A percentile compares a stretch with the other conserved stretches of the same genome.
Evolutionary conservation across 2,888 invertebrate species (phyloP).

Genomic region (Zootermopsis nevadensis): DNA sequence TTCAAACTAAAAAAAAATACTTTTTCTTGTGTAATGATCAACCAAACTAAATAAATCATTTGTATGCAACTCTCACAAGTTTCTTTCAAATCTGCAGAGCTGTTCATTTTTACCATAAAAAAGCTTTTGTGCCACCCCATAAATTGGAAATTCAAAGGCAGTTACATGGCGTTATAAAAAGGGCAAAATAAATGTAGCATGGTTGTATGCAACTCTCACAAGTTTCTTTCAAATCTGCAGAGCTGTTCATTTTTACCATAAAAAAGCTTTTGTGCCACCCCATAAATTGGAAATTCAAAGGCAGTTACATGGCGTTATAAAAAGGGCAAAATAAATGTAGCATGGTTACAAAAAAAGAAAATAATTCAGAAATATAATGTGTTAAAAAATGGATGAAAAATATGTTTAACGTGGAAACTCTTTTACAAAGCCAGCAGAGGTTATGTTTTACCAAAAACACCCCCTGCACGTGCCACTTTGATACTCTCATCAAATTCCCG

Average conservation of each 20-base stretch:
- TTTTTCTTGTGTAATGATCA: no score
- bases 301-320: not conserved
- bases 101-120: no score
- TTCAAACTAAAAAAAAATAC: no score
- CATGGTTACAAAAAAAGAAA: not conserved
- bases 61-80: no score
- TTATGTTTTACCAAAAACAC: not conserved
- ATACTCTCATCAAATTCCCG: not conserved
- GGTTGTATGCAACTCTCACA: no score
- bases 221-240: no score
- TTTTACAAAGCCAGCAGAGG: slow-evolving; percentile 1
- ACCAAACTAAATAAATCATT: no score
- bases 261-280: no score
- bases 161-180: not conserved
- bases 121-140: no score
- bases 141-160: not conserved
- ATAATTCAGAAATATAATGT: slow-evolving; percentile 8
- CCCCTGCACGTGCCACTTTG: not conserved
- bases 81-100: no score
- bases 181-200: no score
- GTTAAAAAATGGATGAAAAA: not conserved
- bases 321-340: not conserved
- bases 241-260: no score
- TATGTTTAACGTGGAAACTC: not conserved
- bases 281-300: not conserved